A percentile compares a stretch with the other conserved stretches of the same genome.
Conservation (phyloP, 2,888 invertebrate genomes). For the Hydrotaea cyrtoneurina region DNA sequence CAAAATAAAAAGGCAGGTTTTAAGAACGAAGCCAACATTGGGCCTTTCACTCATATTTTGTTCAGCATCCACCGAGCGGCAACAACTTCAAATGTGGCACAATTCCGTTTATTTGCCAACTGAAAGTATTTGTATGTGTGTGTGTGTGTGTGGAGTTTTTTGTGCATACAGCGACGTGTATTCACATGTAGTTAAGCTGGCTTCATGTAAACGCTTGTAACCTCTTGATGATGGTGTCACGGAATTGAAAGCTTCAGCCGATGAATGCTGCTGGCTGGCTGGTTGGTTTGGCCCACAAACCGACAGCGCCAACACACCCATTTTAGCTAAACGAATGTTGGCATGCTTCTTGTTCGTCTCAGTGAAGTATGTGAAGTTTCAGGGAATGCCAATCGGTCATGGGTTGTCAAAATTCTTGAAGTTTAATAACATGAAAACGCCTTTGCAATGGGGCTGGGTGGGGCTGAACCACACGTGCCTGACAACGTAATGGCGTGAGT, state of each 20-base stretch:
- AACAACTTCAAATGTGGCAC: conserved; percentile 45
- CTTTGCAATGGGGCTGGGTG: too few species aligned
- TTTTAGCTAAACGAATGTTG: not conserved
- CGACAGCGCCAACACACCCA: conserved; percentile 46
- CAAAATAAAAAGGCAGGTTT: conserved; percentile 37
- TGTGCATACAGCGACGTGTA: not conserved
- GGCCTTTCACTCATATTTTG: conserved; percentile 6
- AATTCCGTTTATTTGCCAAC: conserved; percentile 41
- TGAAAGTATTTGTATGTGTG: not conserved
- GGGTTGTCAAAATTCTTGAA: conserved; percentile 20
- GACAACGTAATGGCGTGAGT: too few species aligned
- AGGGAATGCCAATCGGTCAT: conserved; percentile 16
- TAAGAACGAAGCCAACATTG: not conserved
- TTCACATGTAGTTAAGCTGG: not conserved
- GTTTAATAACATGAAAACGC: not conserved
- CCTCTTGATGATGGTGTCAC: conserved; percentile 52
- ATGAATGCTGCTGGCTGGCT: not conserved
- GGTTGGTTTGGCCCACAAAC: not conserved
- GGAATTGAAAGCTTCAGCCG: conserved; percentile 23
- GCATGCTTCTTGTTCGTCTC: not conserved
- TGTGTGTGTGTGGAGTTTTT: not conserved
- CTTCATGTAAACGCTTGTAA: not conserved
- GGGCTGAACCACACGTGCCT: too few species aligned
- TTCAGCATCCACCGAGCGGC: not conserved
- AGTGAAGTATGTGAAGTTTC: not conserved